Conservation (phyloP, 2,888 invertebrate species). For the Acanthosepion esculentum region DNA sequence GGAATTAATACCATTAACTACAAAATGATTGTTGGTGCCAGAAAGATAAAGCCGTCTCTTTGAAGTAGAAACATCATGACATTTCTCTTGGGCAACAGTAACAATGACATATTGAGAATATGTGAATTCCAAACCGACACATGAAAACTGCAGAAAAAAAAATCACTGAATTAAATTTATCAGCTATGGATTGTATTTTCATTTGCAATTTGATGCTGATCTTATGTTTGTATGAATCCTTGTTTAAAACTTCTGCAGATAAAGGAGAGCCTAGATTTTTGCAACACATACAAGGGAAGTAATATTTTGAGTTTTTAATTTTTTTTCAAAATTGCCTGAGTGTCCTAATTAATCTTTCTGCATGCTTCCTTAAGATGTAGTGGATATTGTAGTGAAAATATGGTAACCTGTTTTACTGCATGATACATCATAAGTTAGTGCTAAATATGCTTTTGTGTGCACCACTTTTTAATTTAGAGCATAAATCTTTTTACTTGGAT, state of each 20-base stretch:
- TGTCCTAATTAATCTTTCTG: not conserved
- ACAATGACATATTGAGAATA: too few relatives aligned
- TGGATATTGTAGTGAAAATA: not conserved
- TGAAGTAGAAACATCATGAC: too few relatives aligned
- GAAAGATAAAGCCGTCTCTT: too few relatives aligned
- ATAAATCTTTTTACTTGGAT: not conserved
- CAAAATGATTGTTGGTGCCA: too few relatives aligned
- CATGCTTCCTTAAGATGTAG: not conserved
- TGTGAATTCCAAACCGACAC: too few relatives aligned
- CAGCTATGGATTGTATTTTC: not conserved
- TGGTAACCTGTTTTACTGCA: not conserved
- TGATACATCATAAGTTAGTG: not conserved
- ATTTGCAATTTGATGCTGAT: not conserved
- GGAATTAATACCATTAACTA: too few relatives aligned
- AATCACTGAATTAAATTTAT: too few relatives aligned
- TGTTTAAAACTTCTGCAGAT: not conserved
- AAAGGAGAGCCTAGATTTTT: slow-evolving; percentile 33
- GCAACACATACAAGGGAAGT: not conserved
- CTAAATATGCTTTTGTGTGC: not conserved
- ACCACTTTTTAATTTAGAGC: not conserved
- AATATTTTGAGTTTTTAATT: not conserved
- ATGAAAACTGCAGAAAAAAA: too few relatives aligned
- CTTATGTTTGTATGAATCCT: not conserved
- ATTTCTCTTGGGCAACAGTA: too few relatives aligned
- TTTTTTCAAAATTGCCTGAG: slow-evolving; percentile 2